Evolutionary conservation across 2,797 vertebrate genomes (phyloP), one percentile per base, ranked within the genome.

Genomic region (Pangasius sanitwongsei): DNA sequence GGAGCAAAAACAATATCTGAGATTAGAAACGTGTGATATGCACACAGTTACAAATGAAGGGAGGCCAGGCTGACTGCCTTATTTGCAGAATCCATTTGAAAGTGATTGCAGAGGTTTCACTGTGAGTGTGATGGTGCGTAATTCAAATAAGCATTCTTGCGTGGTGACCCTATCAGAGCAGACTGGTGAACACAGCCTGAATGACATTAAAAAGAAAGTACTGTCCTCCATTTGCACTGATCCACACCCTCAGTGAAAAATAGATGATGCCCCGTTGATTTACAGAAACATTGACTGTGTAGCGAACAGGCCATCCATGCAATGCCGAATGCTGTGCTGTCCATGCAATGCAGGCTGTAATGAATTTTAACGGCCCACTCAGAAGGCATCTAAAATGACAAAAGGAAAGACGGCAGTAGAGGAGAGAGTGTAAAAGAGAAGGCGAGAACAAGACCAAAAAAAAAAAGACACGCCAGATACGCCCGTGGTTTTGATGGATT

Each of bases 401-500:
- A 88, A 92, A 92, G 92, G 31, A 72, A 53, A 80, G 8, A 44
- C 65, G 23, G 90, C 92, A 93, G 91, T 87, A 83, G 91, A 91
- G 75, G 77, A 23, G 86, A 90, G 88, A 92, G 87, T 91, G 92
- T 23, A 37, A 74, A n/a, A 70, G 8, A 50, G 44, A 85, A 48
- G 83, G 28, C 3, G 34, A 65, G 61, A 84, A 65, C 25, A n/a
- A 65, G 55, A 61, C 53, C 11, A 57, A 86, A 34, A 75, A 37
- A 37, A 23, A 74, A 81, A 18, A 92, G 90, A 87, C 78, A 90
- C 94, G 93, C 91, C 93, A 93, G 91, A 93, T 87, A 92, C 81
- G 44, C 86, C 89, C 1, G 89, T 88, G 91, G 93, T 93, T 95
- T 93, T 96, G 95, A 96, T 95, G 90, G 93, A 96, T 95, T 95